Percentiles rank a stretch among this genome's conserved stretches.
These are phyloP conservation scores for Paralinhomoeus sp. DNA, from an alignment of 2,888 invertebrate species.

Conservation along the genomic window DNA sequence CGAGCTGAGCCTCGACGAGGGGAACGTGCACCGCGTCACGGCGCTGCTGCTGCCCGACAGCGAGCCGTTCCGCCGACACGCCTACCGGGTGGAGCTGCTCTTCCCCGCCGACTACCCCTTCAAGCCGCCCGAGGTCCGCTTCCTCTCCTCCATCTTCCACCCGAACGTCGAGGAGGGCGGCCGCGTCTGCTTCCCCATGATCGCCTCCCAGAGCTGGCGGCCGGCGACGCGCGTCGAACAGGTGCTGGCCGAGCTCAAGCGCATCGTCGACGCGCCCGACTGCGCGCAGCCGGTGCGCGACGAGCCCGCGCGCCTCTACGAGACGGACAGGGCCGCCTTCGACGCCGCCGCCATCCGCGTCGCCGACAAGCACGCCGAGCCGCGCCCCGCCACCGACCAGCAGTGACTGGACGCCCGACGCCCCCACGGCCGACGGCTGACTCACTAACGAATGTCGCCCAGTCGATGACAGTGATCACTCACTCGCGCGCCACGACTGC, in stretches of 20 bases:
- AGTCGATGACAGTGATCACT: no score
- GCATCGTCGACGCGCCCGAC: background rate
- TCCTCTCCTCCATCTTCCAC: no score
- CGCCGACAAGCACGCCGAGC: background rate
- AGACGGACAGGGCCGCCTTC: background rate
- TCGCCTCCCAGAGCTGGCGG: background rate
- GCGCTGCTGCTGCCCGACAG: conserved; percentile 42
- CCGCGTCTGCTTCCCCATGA: background rate
- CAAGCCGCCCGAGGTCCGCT: no score
- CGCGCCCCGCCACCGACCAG: background rate
- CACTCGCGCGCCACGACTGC: no score
- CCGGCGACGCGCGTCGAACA: background rate
- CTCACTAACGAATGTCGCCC: no score
- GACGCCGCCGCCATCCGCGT: background rate
- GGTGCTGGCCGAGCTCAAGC: background rate
- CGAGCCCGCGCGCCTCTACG: background rate
- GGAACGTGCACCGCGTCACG: no score
- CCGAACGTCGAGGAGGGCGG: background rate
- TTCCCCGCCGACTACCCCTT: background rate
- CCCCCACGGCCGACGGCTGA: no score
- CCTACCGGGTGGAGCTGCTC: background rate
- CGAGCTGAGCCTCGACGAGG: no score
- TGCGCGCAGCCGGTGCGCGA: background rate
- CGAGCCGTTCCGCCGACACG: conserved; percentile 32
- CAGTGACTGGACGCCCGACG: no score